A percentile compares a stretch with the other conserved stretches of the same genome.
These are phyloP conservation scores for Oncorhynchus tshawytscha DNA, from an alignment of 2,113 vertebrate species.

Conservation along the genomic window DNA sequence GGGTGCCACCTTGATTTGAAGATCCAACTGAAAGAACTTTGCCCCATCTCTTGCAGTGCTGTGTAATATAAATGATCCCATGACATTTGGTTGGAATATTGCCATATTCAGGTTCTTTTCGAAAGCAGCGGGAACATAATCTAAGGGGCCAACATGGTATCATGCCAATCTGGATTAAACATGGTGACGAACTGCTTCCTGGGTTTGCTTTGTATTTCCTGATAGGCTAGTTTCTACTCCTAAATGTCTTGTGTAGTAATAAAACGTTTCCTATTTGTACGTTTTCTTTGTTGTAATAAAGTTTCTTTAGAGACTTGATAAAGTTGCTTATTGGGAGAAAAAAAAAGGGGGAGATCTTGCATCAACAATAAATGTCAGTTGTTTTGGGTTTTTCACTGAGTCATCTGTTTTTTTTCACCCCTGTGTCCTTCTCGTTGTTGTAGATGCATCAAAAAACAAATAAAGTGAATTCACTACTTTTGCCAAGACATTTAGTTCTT, in stretches of 20 bases:
- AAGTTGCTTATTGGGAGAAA: slow-evolving; percentile 68
- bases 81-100: too few species aligned
- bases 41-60: too few species aligned
- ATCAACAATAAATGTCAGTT: slow-evolving; percentile 79
- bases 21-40: too few species aligned
- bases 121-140: too few species aligned
- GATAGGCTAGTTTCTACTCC: slow-evolving; percentile 78
- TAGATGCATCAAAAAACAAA: slow-evolving; percentile 76
- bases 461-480: slow-evolving; percentile 81
- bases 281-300: slow-evolving; percentile 82
- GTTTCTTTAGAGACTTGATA: slow-evolving; percentile 79
- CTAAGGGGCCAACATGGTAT: too few species aligned
- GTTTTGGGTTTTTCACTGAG: slow-evolving; percentile 75
- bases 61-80: too few species aligned
- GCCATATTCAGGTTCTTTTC: too few species aligned
- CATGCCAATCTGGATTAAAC: too few species aligned
- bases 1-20: too few species aligned
- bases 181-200: slow-evolving; percentile 29
- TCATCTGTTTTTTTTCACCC: slow-evolving; percentile 72
- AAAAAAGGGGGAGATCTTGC: slow-evolving; percentile 73
- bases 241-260: slow-evolving; percentile 84
- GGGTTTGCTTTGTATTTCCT: slow-evolving; percentile 78
- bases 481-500: slow-evolving; percentile 60
- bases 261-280: slow-evolving; percentile 78
- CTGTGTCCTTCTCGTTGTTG: slow-evolving; percentile 75